Evolutionary conservation across 2,113 vertebrate species (phyloP).

Genomic region (Gasterosteus aculeatus): DNA sequence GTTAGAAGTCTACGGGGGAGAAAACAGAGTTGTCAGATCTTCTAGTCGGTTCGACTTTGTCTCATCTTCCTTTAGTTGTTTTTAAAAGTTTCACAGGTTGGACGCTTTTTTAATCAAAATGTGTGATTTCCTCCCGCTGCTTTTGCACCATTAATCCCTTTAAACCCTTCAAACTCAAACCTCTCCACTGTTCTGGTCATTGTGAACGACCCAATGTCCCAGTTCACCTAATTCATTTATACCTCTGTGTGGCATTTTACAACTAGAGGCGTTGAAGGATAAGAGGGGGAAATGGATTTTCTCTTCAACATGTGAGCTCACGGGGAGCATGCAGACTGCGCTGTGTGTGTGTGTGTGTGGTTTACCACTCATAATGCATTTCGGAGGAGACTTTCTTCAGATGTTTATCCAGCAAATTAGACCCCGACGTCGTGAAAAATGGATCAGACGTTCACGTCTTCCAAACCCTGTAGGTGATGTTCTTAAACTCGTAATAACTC

Average conservation of each 20-base stretch:
- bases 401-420: too few species aligned
- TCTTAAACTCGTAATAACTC: too few species aligned
- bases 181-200: background rate
- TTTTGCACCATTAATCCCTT: background rate
- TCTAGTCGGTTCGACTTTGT: background rate
- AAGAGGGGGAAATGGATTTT: background rate
- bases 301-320: too few species aligned
- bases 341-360: too few species aligned
- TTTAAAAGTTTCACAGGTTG: background rate
- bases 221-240: conserved; percentile 3
- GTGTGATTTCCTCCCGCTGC: conserved; percentile 2
- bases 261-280: background rate
- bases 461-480: too few species aligned
- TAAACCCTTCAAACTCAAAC: background rate
- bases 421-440: too few species aligned
- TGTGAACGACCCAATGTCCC: background rate
- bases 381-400: too few species aligned
- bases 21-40: background rate
- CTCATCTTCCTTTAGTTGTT: background rate
- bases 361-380: too few species aligned
- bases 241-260: background rate
- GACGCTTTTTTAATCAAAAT: background rate
- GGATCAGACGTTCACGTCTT: background rate
- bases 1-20: background rate
- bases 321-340: too few species aligned